Evolutionary conservation across 2,113 vertebrate genomes (phyloP), one percentile per base, ranked within the genome.

Genomic region (Myrmophylax atrothorax): DNA sequence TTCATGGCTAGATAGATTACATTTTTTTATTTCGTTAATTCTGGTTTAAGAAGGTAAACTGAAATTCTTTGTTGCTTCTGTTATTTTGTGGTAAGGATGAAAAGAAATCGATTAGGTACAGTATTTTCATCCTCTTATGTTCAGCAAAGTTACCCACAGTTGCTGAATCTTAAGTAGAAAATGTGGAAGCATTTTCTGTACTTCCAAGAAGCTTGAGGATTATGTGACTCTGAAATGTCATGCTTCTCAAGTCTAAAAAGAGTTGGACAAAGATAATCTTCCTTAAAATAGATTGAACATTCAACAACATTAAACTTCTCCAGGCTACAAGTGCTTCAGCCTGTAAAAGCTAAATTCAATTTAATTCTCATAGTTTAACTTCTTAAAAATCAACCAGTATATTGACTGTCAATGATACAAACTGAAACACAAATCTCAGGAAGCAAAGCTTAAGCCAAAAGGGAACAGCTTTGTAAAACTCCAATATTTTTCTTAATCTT

Each of bases 31-130:
- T 26, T 84, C 49, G 2, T 33, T 83, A 19, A 38, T 68, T 79
- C 13, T 75, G 4, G 3, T 59, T 85, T 60, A 12, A 74, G 37
- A 67, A 84, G 66, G 15, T 11, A 73, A 53, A 47, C 10, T 31
- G 14, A 79, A 88, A 67, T 2, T 47, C 4, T 8, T 59, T 29
- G 28, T 26, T 73, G 6, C 28, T 83, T 77, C n/a, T 70, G 8
- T 6, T 67, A 23, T 53, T 84, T 82, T 18, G 33, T 55, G 4
- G 1, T 33, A 76, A 75, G 5, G 6, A 60, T 22, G 13, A 31
- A 79, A 78, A 82, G 50, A 1, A 60, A 53, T 28, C 1, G 0
- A 18, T 26, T 44, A 40, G 8, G 5, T 6, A 84, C 4, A n/a
- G 5, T 42, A 29, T 87, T 89, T 94, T 93, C 20, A 64, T 42